phyloP scores from a whole-genome alignment of 2,797 vertebrate species.

The Sebastes vulpes region DNA sequence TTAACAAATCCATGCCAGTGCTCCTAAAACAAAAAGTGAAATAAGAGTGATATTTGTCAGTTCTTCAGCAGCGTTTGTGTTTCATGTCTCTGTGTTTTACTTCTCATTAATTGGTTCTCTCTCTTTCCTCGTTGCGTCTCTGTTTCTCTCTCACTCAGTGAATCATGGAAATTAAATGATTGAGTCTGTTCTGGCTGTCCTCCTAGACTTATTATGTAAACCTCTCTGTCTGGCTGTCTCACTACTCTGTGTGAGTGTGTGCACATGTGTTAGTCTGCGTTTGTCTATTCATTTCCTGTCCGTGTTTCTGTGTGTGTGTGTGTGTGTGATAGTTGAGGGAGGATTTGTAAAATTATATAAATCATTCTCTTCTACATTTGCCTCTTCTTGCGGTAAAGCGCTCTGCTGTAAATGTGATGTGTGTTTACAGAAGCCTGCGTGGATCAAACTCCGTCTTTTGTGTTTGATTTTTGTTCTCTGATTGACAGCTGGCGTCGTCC shows the following conservation, averaged over 20 bases:
- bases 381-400: background rate
- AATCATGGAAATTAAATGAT: constrained; percentile 77
- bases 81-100: background rate
- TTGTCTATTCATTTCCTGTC: constrained; percentile 34
- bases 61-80: background rate
- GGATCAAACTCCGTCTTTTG: constrained; percentile 31
- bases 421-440: background rate
- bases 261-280: background rate
- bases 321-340: background rate
- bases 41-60: background rate
- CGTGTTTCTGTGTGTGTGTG: background rate
- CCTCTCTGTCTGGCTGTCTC: constrained; percentile 65
- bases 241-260: background rate
- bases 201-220: constrained; percentile 80
- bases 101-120: constrained; percentile 1
- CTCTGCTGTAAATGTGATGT: background rate
- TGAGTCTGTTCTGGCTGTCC: constrained; percentile 63
- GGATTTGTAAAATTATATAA: background rate
- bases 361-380: background rate
- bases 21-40: background rate
- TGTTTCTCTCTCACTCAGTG: constrained; percentile 48
- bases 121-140: background rate
- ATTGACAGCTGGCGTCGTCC: constrained; percentile 38
- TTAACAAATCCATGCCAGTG: background rate
- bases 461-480: background rate